Evolutionary conservation across 1,140 invertebrate species (phyloP).

Genomic region (Globodera ellingtonae): DNA sequence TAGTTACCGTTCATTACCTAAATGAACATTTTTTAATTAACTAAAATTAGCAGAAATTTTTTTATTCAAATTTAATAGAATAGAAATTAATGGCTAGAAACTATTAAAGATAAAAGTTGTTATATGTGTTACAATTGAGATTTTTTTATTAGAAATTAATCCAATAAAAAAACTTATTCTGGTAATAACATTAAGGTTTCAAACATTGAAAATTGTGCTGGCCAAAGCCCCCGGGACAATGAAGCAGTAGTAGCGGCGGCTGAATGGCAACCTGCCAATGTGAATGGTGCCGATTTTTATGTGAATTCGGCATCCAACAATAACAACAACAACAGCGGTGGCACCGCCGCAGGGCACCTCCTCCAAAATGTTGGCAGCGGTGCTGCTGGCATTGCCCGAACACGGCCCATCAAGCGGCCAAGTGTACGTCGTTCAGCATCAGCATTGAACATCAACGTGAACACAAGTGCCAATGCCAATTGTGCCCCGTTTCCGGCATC

Average conservation of each 20-base stretch:
- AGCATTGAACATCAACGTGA: background rate
- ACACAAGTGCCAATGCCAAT: background rate
- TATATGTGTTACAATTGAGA: no score
- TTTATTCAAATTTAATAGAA: no score
- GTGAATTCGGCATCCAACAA: background rate
- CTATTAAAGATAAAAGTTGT: no score
- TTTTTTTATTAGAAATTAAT: no score
- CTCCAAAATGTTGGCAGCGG: background rate
- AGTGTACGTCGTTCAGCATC: background rate
- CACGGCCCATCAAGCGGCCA: background rate
- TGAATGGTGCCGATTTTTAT: constrained; percentile 8
- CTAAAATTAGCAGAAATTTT: no score
- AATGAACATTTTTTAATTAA: no score
- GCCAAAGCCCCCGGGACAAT: no score
- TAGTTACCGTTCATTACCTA: no score
- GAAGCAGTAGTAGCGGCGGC: background rate
- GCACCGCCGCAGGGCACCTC: background rate
- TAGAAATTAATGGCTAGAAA: no score
- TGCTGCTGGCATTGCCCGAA: background rate
- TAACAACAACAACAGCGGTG: background rate
- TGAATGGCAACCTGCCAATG: background rate
- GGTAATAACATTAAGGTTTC: no score
- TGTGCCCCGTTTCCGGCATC: background rate
- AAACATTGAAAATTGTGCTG: no score
- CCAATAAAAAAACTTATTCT: no score